Base-by-base conservation (phyloP, 1,140 invertebrate genomes). In the Aphaenogaster floridana region DNA sequence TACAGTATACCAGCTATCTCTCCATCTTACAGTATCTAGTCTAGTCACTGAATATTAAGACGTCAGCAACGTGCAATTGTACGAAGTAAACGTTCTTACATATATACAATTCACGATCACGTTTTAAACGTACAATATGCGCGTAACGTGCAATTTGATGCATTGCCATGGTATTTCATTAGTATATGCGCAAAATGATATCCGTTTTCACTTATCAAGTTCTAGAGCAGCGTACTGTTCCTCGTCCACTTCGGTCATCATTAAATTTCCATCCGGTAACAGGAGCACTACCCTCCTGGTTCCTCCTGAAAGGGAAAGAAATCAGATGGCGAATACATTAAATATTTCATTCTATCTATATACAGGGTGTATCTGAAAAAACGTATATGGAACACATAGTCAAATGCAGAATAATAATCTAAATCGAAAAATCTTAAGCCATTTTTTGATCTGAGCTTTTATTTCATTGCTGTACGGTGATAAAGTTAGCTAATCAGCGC, bases 221-320 rank as follows among this genome's bases (percentile, higher is more conserved):
- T 97, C 97, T 78, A 97, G 94, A 84, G 97, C 96, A 89, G 97
- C 97, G 91, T 97, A 98, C 92, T 98, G 97, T 91, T 98, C 97
- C 90, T 98, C 97, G 86, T 98, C 97, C 59, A 98, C 97, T 95
- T 98, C 97, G 28, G 98, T 98, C 96, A 98, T 97, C 96, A 98
- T 98, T 72, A 98, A 96, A 92, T 97, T 98, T 63, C 97, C 97
- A 93, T 98, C 97, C 8, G 97, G 97, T 89, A 98, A 94, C 87
- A 98, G 94, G 48, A 98, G 95, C 1, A 98, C 97, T 11, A 98
- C 97, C 95, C 97, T 96, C 92, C 97, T 96, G 8, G 97, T 98
- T 39, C 97, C 97, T 93, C 97, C 97, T 98, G 89, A 2, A 94
- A 69, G 9, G 11, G 5, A 5, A 15, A 69, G 13, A 69, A 50